These are phyloP conservation scores for Syrista parreyssii DNA, from an alignment of 2,888 invertebrate species.

Conservation along the genomic window DNA sequence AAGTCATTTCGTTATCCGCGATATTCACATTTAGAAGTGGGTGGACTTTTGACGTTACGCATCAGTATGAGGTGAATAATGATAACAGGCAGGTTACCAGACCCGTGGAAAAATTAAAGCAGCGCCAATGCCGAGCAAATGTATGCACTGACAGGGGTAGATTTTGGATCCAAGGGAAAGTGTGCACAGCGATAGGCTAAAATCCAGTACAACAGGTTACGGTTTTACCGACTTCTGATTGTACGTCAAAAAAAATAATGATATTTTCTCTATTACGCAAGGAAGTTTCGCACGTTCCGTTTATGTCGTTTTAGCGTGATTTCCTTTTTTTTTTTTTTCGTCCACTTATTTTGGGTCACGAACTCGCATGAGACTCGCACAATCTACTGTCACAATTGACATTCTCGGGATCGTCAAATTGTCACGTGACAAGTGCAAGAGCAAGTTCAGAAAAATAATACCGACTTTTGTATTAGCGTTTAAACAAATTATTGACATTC, in stretches of 20 bases:
- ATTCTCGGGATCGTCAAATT: neutral
- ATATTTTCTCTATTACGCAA: neutral
- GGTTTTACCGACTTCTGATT: neutral
- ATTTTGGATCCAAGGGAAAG: neutral
- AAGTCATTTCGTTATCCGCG: neutral
- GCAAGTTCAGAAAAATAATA: neutral
- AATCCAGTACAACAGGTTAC: neutral
- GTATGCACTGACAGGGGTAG: neutral
- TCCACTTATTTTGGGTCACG: neutral
- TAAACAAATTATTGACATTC: neutral
- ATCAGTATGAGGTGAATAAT: neutral
- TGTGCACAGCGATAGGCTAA: neutral
- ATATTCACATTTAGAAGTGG: neutral
- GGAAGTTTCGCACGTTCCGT: neutral
- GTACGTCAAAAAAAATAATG: neutral
- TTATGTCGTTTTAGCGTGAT: neutral
- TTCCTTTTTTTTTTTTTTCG: neutral
- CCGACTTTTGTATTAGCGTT: neutral
- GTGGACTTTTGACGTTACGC: neutral
- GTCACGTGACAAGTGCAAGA: neutral
- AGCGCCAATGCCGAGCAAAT: neutral
- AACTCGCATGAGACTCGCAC: neutral
- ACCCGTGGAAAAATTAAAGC: neutral
- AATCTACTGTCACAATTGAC: neutral
- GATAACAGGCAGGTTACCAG: neutral